These are phyloP conservation scores for Caenorhabditis sinica DNA, from an alignment of 2,888 invertebrate genomes.

Conservation along the genomic window DNA sequence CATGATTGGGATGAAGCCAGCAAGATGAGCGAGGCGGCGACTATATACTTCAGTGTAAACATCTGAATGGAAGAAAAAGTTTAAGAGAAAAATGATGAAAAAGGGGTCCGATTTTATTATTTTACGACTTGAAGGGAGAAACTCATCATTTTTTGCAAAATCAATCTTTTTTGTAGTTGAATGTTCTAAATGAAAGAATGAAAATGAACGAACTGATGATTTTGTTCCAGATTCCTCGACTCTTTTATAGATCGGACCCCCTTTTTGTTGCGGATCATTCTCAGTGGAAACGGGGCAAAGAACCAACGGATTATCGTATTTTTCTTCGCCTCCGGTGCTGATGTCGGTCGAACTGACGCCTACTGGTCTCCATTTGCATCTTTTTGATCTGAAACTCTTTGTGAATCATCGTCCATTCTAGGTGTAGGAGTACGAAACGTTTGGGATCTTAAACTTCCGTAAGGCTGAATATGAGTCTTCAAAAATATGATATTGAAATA, in stretches of 20 bases:
- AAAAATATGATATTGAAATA: too few relatives aligned
- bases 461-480: too few relatives aligned
- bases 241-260: constrained; percentile 48
- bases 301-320: constrained; percentile 45
- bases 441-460: too few relatives aligned
- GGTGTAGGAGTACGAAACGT: too few relatives aligned
- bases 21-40: constrained; percentile 29
- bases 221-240: constrained; percentile 5
- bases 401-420: constrained; percentile 23
- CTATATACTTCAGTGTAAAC: constrained; percentile 41
- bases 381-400: constrained; percentile 19
- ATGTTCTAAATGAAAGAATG: not conserved
- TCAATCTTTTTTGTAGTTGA: too few relatives aligned
- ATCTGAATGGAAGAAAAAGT: constrained; percentile 42
- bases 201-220: constrained; percentile 1
- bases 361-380: constrained; percentile 41
- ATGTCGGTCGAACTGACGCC: constrained; percentile 47
- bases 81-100: not conserved
- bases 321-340: constrained; percentile 47
- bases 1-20: constrained; percentile 49
- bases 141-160: constrained; percentile 16
- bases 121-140: not conserved
- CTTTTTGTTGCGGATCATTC: constrained; percentile 55
- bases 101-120: constrained; percentile 42
- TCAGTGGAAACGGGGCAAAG: constrained; percentile 25